Percentiles rank a stretch among this genome's conserved stretches.
phyloP scores from a whole-genome alignment of 30 jellyfish, hydroid and myxozoan species.

The Aurelia sp. region DNA sequence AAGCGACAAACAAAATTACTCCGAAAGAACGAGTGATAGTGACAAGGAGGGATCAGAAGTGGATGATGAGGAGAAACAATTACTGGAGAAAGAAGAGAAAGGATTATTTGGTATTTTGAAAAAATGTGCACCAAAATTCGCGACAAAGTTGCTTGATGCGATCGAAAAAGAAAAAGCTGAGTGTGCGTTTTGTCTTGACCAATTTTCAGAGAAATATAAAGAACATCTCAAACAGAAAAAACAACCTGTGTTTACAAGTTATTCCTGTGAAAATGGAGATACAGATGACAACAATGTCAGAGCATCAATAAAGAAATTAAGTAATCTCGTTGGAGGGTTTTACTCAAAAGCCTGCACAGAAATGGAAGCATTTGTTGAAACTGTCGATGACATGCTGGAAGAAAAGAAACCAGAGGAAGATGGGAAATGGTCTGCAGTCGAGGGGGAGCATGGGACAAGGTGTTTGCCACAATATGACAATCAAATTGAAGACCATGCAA shows the following conservation, averaged over 20 bases:
- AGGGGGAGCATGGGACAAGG: slow-evolving; percentile 53
- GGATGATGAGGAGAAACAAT: not conserved
- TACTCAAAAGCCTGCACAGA: slow-evolving; percentile 59
- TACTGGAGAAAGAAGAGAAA: not conserved
- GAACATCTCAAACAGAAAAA: slow-evolving; percentile 15
- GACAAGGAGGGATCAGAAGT: not conserved
- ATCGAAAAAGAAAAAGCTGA: slow-evolving; percentile 42
- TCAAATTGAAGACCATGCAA: slow-evolving; percentile 36
- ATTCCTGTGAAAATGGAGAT: slow-evolving; percentile 59
- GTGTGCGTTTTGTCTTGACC: slow-evolving; percentile 19
- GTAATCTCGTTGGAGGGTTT: slow-evolving; percentile 58
- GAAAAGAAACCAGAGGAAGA: slow-evolving; percentile 55
- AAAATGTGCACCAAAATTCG: slow-evolving; percentile 58
- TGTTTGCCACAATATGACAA: slow-evolving; percentile 41
- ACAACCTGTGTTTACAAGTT: slow-evolving; percentile 51
- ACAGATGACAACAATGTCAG: not conserved
- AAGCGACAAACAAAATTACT: too few relatives aligned
- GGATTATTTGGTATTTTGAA: not conserved
- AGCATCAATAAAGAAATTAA: slow-evolving; percentile 21
- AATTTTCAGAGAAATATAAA: slow-evolving; percentile 34
- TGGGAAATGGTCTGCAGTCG: slow-evolving; percentile 47
- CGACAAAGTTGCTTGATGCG: slow-evolving; percentile 44
- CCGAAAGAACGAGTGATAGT: not conserved
- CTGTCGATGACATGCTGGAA: slow-evolving; percentile 19
- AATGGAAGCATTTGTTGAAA: slow-evolving; percentile 6